A percentile compares a stretch with the other conserved stretches of the same genome.
These are phyloP conservation scores for Conus canariensis DNA, from an alignment of 2,888 invertebrate genomes.

Conservation along the genomic window DNA sequence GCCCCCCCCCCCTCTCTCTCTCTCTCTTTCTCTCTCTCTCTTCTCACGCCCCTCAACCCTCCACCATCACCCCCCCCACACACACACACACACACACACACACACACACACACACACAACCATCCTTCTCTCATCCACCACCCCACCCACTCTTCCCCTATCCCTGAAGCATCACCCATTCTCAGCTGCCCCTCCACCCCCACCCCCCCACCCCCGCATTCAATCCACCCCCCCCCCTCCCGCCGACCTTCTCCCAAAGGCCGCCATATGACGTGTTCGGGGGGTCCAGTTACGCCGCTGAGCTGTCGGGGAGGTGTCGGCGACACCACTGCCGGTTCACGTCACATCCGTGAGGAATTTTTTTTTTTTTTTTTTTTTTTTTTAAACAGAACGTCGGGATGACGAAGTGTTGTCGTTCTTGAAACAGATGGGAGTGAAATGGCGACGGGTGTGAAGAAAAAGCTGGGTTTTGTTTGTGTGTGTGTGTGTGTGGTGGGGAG, in stretches of 20 bases:
- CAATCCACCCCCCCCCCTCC: no score
- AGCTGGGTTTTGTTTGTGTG: no score
- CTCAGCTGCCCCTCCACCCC: not conserved
- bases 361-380: not conserved
- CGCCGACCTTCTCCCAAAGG: not conserved
- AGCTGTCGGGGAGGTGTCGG: not conserved
- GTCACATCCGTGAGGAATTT: not conserved
- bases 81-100: no score
- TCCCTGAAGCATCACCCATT: not conserved
- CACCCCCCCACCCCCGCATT: no score
- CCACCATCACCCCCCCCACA: not conserved
- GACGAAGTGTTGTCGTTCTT: no score
- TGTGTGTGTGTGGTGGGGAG: no score
- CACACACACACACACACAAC: no score
- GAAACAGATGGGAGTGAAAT: no score
- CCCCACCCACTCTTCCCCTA: not conserved
- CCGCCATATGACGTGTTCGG: constrained; percentile 12
- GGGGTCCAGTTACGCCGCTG: not conserved
- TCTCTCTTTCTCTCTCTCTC: not conserved
- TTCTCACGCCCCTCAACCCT: no score
- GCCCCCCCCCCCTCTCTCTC: not conserved
- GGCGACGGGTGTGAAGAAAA: no score
- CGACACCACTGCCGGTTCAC: not conserved
- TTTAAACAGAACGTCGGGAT: no score
- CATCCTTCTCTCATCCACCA: not conserved